Conservation (phyloP, 2,888 invertebrate genomes). For the Phymatocera aterrima region DNA sequence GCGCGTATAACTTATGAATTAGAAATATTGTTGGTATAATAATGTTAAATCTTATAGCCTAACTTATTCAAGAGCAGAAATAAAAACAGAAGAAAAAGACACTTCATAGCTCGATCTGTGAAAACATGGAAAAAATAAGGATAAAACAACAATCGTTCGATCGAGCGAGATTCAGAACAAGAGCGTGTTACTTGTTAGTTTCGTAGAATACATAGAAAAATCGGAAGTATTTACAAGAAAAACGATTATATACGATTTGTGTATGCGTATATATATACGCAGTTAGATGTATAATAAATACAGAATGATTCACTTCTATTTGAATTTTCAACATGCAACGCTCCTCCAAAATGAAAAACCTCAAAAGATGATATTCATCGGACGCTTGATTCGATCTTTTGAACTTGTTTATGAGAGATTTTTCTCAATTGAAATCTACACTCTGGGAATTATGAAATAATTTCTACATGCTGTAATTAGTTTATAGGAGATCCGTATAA, state of each 20-base stretch:
- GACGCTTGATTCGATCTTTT: background rate
- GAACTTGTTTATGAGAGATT: background rate
- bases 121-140: slow-evolving; percentile 50
- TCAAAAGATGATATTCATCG: background rate
- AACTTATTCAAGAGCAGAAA: slow-evolving; percentile 46
- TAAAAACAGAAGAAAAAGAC: too few relatives aligned
- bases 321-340: slow-evolving; percentile 15
- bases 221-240: slow-evolving; percentile 46
- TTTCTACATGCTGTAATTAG: background rate
- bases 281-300: slow-evolving; percentile 40
- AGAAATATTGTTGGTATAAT: slow-evolving; percentile 64
- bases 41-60: slow-evolving; percentile 51
- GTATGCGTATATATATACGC: background rate
- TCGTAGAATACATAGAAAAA: slow-evolving; percentile 45
- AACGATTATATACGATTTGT: slow-evolving; percentile 7
- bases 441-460: background rate
- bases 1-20: slow-evolving; percentile 62
- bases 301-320: slow-evolving; percentile 17
- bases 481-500: background rate
- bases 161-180: slow-evolving; percentile 45
- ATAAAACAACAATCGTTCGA: slow-evolving; percentile 34
- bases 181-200: slow-evolving; percentile 40
- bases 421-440: background rate
- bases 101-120: slow-evolving; percentile 43
- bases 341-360: slow-evolving; percentile 16